A percentile compares a stretch with the other conserved stretches of the same genome.
Conservation (phyloP, 1,140 invertebrate genomes). For the Holotrichia oblita region DNA sequence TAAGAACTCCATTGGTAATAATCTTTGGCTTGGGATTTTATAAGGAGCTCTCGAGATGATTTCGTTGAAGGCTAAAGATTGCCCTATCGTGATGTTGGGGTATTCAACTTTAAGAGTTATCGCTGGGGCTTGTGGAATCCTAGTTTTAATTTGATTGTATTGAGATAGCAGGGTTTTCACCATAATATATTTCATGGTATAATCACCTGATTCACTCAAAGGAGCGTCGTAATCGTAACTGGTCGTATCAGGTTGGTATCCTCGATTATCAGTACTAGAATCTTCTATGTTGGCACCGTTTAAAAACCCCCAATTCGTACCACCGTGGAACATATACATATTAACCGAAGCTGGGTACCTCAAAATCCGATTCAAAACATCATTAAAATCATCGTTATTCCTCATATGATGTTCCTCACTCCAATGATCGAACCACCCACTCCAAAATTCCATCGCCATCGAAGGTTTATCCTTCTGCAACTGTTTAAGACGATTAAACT, state of each 20-base stretch:
- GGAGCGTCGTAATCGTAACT: constrained; percentile 70
- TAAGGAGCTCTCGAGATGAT: constrained; percentile 51
- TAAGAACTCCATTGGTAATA: constrained; percentile 65
- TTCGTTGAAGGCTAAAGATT: constrained; percentile 54
- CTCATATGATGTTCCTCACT: constrained; percentile 51
- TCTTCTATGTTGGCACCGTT: constrained; percentile 66
- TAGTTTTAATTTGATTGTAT: constrained; percentile 61
- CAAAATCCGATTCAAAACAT: constrained; percentile 60
- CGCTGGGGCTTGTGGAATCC: constrained; percentile 57
- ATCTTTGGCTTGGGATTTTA: constrained; percentile 30
- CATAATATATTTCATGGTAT: constrained; percentile 61
- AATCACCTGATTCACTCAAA: constrained; percentile 65
- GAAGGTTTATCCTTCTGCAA: constrained; percentile 64
- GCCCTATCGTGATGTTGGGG: constrained; percentile 49
- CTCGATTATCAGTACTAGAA: constrained; percentile 44
- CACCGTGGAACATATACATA: constrained; percentile 72
- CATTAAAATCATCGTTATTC: constrained; percentile 55
- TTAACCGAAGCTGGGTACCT: constrained; percentile 66
- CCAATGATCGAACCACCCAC: constrained; percentile 73
- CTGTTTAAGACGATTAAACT: constrained; percentile 57
- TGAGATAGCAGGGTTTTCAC: constrained; percentile 55
- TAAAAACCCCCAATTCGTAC: constrained; percentile 75
- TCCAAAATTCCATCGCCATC: constrained; percentile 71
- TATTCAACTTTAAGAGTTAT: constrained; percentile 57
- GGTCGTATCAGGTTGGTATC: constrained; percentile 64